phyloP scores from a whole-genome alignment of 2,888 invertebrate species.

The Drosophila kuntzei region DNA sequence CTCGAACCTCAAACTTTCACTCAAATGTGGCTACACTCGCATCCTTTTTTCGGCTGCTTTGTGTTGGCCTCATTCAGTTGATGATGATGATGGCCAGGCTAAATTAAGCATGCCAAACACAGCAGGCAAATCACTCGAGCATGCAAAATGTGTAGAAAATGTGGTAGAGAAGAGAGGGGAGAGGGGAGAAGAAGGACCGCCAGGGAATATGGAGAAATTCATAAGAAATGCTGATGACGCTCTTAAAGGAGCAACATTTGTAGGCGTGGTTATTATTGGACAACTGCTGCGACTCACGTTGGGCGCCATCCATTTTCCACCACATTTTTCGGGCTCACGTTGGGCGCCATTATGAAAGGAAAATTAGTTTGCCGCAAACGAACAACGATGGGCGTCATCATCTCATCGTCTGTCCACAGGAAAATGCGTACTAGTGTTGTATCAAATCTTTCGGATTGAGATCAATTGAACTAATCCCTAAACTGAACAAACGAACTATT shows the following conservation, averaged over 20 bases:
- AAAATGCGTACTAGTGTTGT: slow-evolving; percentile 9
- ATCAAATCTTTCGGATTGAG: background rate
- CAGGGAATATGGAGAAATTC: slow-evolving; percentile 16
- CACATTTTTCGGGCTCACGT: slow-evolving; percentile 12
- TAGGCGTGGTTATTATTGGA: slow-evolving; percentile 51
- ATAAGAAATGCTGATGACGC: slow-evolving; percentile 71
- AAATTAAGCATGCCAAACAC: slow-evolving; percentile 69
- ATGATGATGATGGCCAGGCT: slow-evolving; percentile 38
- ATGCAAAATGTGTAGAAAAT: slow-evolving; percentile 55
- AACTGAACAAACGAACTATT: background rate
- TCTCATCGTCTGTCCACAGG: slow-evolving; percentile 30
- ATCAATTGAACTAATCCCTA: background rate
- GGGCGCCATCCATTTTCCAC: slow-evolving; percentile 6
- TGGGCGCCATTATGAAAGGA: slow-evolving; percentile 27
- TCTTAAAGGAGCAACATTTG: slow-evolving; percentile 52
- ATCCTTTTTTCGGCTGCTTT: slow-evolving; percentile 15
- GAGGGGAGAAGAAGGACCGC: too few relatives aligned
- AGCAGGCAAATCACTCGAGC: slow-evolving; percentile 55
- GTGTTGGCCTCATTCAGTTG: slow-evolving; percentile 3
- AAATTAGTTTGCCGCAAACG: slow-evolving; percentile 48
- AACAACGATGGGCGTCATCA: slow-evolving; percentile 15
- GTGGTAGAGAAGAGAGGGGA: background rate
- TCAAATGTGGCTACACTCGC: slow-evolving; percentile 15
- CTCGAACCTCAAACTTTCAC: background rate
- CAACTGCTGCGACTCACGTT: slow-evolving; percentile 16